Conservation (phyloP, 2,888 invertebrate species). For the Pachydiplax longipennis region DNA sequence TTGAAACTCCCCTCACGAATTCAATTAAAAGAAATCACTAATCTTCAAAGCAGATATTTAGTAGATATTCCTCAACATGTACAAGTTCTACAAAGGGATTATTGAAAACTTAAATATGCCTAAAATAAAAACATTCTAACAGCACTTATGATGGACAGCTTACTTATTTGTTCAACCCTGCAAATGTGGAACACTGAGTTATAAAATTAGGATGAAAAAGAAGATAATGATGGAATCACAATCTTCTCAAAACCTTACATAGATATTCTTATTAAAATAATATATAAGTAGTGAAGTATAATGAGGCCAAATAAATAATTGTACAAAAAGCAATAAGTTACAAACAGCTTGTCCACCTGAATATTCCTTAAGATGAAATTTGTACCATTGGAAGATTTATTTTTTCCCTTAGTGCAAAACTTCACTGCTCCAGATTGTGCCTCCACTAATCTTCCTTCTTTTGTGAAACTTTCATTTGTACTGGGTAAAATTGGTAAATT, state of each 20-base stretch:
- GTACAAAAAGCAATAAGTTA: background rate
- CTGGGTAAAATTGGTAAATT: background rate
- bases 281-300: background rate
- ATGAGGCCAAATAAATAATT: background rate
- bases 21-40: too few relatives aligned
- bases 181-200: background rate
- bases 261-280: too few relatives aligned
- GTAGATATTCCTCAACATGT: too few relatives aligned
- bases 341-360: conserved; percentile 13
- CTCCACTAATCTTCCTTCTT: background rate
- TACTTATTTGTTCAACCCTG: background rate
- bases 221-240: background rate
- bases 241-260: background rate
- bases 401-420: background rate
- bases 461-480: conserved; percentile 7
- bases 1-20: too few relatives aligned
- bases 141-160: too few relatives aligned
- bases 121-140: too few relatives aligned
- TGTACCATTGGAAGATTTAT: conserved; percentile 11
- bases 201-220: background rate
- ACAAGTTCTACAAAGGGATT: too few relatives aligned
- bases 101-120: too few relatives aligned
- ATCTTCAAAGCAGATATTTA: too few relatives aligned
- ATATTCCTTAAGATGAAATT: conserved; percentile 32
- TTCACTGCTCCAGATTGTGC: background rate